Base-by-base conservation (phyloP, 2,113 vertebrate genomes). In the Tretioscincus oriximinensis region DNA sequence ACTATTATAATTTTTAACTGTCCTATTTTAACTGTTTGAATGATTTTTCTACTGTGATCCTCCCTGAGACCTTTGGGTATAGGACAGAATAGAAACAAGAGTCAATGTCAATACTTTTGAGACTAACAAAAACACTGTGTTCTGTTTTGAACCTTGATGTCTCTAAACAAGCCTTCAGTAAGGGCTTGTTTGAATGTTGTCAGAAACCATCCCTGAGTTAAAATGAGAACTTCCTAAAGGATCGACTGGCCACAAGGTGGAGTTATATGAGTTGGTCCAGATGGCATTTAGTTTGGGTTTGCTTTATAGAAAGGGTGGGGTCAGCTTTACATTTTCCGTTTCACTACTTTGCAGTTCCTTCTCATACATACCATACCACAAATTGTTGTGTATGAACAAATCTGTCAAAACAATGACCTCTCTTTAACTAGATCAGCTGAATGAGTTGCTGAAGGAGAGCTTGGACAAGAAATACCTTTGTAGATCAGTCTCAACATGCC, bases 401-500 rank as follows among this genome's bases (percentile, higher is more conserved):
- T 47, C 8, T 64, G 12, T 47, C 28, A 18, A 58, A 68, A 22
- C 49, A 11, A 11, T 76, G 77, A 2, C 18, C 20, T 45, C 3
- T 26, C 54, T 41, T 0, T 2, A 45, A 0, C 0, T 78, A 1
- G 0, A 1, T 72, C 81, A 45, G 24, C 41, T 77, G 60, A 29
- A 22, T 58, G 7, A 73, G 31, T 8, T 70, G 29, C 47, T 29
- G 29, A 72, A 73, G 73, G 20, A 12, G 28, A 73, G 16, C 31
- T 77, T 12, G n/a, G 29, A 41, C 61, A 64, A 79, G 45, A 70
- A 80, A 76, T 45, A 20, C 41, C 60, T 76, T 71, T 16, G 12
- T 22, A 45, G 73, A 26, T 26, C 26, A 65, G 83, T 54, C 77
- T 80, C 58, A 41, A 29, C 77, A 76, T 58, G 83, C 14, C 75